These are phyloP conservation scores for Prorops nasuta DNA, from an alignment of 1,140 invertebrate species.

Conservation along the genomic window DNA sequence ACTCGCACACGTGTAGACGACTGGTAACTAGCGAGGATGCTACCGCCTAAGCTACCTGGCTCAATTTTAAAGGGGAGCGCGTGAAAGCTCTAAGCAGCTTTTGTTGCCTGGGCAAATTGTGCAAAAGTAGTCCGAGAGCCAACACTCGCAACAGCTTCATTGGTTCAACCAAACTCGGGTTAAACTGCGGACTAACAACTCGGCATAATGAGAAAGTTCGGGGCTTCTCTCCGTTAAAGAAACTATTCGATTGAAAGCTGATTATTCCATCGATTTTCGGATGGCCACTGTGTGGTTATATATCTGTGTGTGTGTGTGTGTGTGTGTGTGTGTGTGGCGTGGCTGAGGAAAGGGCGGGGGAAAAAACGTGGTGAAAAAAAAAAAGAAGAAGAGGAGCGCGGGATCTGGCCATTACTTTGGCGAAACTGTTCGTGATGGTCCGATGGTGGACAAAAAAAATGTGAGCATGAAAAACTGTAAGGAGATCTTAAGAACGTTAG, in stretches of 20 bases:
- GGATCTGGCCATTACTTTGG: too few relatives aligned
- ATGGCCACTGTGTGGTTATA: too few relatives aligned
- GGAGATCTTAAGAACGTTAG: too few relatives aligned
- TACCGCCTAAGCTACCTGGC: neutral
- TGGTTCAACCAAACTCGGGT: conserved; percentile 30
- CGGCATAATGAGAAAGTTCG: conserved; percentile 35
- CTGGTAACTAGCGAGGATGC: neutral
- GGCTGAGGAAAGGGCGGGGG: neutral
- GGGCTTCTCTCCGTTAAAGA: conserved; percentile 11
- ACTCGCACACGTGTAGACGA: neutral
- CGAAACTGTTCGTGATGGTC: too few relatives aligned
- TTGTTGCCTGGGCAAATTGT: conserved; percentile 13
- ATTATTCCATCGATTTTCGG: too few relatives aligned
- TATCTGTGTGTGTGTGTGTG: too few relatives aligned
- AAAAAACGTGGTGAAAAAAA: conserved; percentile 7
- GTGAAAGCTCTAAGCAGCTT: conserved; percentile 39
- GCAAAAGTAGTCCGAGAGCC: conserved; percentile 11
- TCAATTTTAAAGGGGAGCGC: conserved; percentile 31
- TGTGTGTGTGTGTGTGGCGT: too few relatives aligned
- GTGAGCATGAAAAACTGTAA: too few relatives aligned
- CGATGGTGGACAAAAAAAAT: too few relatives aligned
- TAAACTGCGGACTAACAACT: conserved; percentile 32
- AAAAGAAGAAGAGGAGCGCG: conserved; percentile 4
- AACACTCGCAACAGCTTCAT: conserved; percentile 19
- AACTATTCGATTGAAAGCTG: neutral